These are phyloP conservation scores for Heliconius himera DNA, from an alignment of 1,140 invertebrate species.

Conservation along the genomic window DNA sequence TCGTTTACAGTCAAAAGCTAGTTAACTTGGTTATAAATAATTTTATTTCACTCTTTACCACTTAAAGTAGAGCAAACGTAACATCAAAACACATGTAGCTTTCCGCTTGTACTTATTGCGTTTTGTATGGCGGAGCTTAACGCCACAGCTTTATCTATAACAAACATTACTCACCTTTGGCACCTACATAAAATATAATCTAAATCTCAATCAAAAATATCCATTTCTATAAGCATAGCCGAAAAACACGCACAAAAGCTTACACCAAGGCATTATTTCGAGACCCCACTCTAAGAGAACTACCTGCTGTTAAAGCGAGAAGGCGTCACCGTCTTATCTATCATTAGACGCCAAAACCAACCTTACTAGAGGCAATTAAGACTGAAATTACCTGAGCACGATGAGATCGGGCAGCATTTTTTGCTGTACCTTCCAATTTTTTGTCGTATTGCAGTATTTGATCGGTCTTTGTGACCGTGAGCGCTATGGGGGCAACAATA, in stretches of 20 bases:
- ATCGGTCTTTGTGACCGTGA: slow-evolving; percentile 1
- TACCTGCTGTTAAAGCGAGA: slow-evolving; percentile 28
- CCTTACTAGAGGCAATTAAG: background rate
- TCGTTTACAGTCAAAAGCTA: no score
- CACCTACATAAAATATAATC: background rate
- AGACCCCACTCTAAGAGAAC: background rate
- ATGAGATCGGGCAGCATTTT: background rate
- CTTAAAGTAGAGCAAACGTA: no score
- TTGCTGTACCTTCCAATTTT: slow-evolving; percentile 13
- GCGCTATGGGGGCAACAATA: background rate
- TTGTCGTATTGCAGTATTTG: slow-evolving; percentile 18
- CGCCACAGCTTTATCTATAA: no score
- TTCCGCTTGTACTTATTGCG: no score
- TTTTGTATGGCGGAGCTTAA: no score
- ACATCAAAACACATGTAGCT: no score
- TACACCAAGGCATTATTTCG: background rate
- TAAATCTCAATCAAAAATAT: background rate
- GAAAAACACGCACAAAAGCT: background rate
- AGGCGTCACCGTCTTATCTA: background rate
- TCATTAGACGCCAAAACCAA: background rate
- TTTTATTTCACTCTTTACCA: no score
- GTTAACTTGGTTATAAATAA: no score
- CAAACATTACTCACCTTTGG: no score
- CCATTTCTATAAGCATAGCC: background rate
- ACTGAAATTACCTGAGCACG: background rate